Base-by-base conservation (phyloP, 2,113 vertebrate genomes). In the Otus sunia region DNA sequence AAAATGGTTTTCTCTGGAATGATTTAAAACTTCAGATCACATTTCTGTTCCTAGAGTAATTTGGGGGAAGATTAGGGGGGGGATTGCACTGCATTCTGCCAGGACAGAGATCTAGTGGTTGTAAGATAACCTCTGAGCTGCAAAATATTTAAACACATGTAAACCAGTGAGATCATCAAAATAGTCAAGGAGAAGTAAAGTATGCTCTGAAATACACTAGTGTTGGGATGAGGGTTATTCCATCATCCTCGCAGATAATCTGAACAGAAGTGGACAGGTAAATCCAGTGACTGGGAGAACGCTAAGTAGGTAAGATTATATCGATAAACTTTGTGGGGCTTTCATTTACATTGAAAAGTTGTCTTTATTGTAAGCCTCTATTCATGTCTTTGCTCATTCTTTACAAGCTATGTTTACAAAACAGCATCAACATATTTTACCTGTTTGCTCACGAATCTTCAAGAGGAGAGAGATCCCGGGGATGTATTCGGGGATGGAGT, bases 11-110 rank as follows among this genome's bases (percentile, higher is more conserved):
- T 90, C 32, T 60, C 62, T 72, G 15, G 26, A 66, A 27, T 25
- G 41, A 45, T 80, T 90, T 87, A 91, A 95, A 92, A 73, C 41
- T 56, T 82, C 81, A 58, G 34, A 53, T 87, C 11, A n/a, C 41
- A 66, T 88, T 94, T 92, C 50, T 83, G 18, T 50, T 92, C 23
- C 84, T 84, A 27, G 20, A 32, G 45, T 23, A 26, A 86, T 58
- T 16, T 74, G 26, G 11, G 8, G 20, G 22, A 12, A 74, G 29
- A 5, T 72, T 83, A 53, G 6, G 26, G 8, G 8, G 22, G 19
- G 39, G 50, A 43, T 39, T 80, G 45, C 86, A 50, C 20, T 72
- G 18, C 43, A 41, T 95, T 85, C 75, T 96, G 64, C 37, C 13
- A 3, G 45, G 37, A 69, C 45, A 85, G 59, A 75, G n/a, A 67